Conservation (phyloP, 2,113 vertebrate genomes). For the Australoheros scitulus region DNA sequence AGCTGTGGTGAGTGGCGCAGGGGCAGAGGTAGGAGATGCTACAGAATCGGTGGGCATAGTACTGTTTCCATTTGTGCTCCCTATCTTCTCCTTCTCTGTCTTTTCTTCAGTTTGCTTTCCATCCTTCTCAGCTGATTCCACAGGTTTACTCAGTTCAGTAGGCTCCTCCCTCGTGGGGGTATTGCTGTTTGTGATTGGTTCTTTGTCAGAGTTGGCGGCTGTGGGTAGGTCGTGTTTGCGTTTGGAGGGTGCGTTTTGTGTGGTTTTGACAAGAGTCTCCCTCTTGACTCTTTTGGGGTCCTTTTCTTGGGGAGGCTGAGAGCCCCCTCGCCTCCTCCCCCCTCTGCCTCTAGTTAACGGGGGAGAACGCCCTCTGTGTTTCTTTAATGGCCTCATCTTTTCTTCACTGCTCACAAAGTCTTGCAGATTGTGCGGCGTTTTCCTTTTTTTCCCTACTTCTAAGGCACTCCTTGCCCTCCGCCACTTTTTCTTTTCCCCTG, state of each 20-base stretch:
- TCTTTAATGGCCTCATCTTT: constrained; percentile 88
- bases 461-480: constrained; percentile 65
- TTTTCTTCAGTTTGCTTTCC: constrained; percentile 60
- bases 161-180: constrained; percentile 65
- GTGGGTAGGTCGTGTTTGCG: constrained; percentile 63
- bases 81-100: constrained; percentile 64
- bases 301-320: constrained; percentile 64
- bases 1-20: constrained; percentile 42
- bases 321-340: constrained; percentile 75
- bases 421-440: constrained; percentile 32
- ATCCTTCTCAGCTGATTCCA: constrained; percentile 57
- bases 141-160: constrained; percentile 69
- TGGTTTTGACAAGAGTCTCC: constrained; percentile 64
- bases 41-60: constrained; percentile 41
- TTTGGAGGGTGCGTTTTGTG: constrained; percentile 61
- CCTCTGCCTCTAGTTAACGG: constrained; percentile 84
- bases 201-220: constrained; percentile 50
- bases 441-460: constrained; percentile 39
- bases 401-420: constrained; percentile 51
- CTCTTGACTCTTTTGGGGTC: constrained; percentile 73
- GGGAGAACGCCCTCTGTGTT: constrained; percentile 78
- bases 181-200: constrained; percentile 62
- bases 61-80: constrained; percentile 53
- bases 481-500: constrained; percentile 21
- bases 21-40: constrained; percentile 60